Evolutionary conservation across 2,113 vertebrate genomes (phyloP).

Genomic region (Micronycteris hirsuta): DNA sequence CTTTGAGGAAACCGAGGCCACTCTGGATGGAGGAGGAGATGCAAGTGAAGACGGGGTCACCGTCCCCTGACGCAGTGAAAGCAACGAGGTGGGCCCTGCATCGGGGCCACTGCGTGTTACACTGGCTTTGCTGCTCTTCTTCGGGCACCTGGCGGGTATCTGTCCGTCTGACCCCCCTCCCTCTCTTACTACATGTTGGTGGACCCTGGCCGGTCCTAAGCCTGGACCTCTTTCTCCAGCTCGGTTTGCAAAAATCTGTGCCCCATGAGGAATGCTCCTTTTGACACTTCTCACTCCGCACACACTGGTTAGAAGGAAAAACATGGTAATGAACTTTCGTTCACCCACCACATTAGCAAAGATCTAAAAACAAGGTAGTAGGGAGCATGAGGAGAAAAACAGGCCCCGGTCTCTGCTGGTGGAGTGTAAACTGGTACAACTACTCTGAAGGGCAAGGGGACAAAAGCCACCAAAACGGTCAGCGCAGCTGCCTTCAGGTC

Average conservation of each 20-base stretch:
- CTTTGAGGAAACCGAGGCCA: not conserved
- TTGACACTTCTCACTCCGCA: not conserved
- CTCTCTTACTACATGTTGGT: not conserved
- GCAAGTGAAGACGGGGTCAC: not conserved
- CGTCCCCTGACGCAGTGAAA: not conserved
- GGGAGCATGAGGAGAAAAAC: not conserved
- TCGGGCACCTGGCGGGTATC: fast-evolving
- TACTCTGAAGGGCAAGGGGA: not conserved
- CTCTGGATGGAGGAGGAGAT: not conserved
- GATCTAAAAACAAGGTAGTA: not conserved
- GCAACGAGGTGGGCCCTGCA: too few species aligned
- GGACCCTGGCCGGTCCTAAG: not conserved
- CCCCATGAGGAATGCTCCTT: not conserved
- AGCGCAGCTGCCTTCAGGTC: fast-evolving
- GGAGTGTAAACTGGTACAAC: not conserved
- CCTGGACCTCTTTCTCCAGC: not conserved
- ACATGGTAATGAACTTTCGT: too few species aligned
- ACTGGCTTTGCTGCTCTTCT: not conserved
- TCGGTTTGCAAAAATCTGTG: not conserved
- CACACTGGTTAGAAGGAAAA: not conserved
- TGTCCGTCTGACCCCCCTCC: too few species aligned
- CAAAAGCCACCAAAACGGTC: fast-evolving
- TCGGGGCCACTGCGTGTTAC: fast-evolving
- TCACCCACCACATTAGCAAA: not conserved
- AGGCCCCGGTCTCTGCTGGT: not conserved